These are phyloP conservation scores for Maconellicoccus hirsutus DNA, from an alignment of 1,140 invertebrate genomes.

Conservation along the genomic window DNA sequence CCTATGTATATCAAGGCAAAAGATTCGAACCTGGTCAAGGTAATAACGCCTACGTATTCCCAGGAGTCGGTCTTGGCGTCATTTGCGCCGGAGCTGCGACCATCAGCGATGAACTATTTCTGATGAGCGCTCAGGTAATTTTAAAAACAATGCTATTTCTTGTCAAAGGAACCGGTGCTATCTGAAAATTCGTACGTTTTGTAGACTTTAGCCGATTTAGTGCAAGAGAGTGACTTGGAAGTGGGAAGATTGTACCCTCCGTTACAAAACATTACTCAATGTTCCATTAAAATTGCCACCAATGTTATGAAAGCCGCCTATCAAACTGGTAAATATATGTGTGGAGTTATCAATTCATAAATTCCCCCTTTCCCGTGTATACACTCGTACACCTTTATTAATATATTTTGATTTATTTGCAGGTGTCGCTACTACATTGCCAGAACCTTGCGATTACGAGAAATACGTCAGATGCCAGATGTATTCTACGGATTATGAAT, in stretches of 20 bases:
- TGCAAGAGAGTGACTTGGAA: slow-evolving; percentile 65
- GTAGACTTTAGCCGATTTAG: slow-evolving; percentile 59
- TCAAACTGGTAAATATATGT: slow-evolving; percentile 47
- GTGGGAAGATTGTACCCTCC: slow-evolving; percentile 92
- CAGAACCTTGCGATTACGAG: slow-evolving; percentile 60
- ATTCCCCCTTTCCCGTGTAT: neutral
- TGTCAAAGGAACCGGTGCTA: no score
- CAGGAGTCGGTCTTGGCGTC: slow-evolving; percentile 78
- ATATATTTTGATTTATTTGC: no score
- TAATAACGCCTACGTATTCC: slow-evolving; percentile 96
- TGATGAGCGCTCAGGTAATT: slow-evolving; percentile 67
- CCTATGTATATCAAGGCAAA: slow-evolving; percentile 64
- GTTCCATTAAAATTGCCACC: slow-evolving; percentile 78
- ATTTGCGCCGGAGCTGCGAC: slow-evolving; percentile 68
- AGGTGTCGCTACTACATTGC: slow-evolving; percentile 59
- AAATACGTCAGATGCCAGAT: slow-evolving; percentile 68
- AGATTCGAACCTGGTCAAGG: slow-evolving; percentile 79
- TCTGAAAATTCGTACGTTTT: slow-evolving; percentile 17
- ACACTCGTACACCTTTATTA: neutral
- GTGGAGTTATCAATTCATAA: neutral
- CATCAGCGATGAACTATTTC: slow-evolving; percentile 79
- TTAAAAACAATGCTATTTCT: no score
- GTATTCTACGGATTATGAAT: slow-evolving; percentile 57
- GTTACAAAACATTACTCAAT: slow-evolving; percentile 70
- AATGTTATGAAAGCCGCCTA: slow-evolving; percentile 82